Evolutionary conservation across 2,888 invertebrate genomes (phyloP).

Genomic region (Tricholauxania praeusta): DNA sequence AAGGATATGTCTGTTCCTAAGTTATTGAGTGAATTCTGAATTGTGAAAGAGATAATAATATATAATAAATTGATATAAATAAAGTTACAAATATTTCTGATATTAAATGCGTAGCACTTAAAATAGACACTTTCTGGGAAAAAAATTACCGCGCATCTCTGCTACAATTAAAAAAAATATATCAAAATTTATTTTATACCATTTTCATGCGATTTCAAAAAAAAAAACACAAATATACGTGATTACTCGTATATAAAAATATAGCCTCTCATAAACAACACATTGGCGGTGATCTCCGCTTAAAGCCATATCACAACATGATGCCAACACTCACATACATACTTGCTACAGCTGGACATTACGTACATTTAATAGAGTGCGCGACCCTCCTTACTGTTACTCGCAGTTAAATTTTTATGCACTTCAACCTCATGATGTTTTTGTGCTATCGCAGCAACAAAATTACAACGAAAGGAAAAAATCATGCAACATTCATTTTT

Average conservation of each 20-base stretch:
- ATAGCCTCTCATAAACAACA: constrained; percentile 1
- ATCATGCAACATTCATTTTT: neutral
- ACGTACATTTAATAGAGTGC: constrained; percentile 24
- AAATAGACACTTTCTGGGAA: too few species aligned
- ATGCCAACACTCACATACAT: constrained; percentile 11
- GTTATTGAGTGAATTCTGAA: too few species aligned
- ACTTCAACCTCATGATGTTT: neutral
- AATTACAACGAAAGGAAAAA: neutral
- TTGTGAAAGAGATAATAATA: too few species aligned
- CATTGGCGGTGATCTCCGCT: constrained; percentile 9
- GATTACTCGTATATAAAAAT: neutral
- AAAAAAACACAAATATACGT: neutral
- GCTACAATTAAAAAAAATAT: neutral
- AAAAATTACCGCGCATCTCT: neutral
- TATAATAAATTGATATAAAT: too few species aligned
- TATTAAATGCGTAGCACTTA: too few species aligned
- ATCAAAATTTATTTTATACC: constrained; percentile 15
- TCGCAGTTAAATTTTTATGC: neutral
- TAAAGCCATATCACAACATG: constrained; percentile 12
- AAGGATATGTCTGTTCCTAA: too few species aligned
- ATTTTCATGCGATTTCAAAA: neutral
- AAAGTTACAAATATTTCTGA: too few species aligned
- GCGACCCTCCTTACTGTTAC: neutral
- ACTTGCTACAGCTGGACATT: neutral
- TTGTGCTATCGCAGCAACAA: neutral